Base-by-base conservation (phyloP, 2,797 vertebrate genomes). In the Scyliorhinus canicula region DNA sequence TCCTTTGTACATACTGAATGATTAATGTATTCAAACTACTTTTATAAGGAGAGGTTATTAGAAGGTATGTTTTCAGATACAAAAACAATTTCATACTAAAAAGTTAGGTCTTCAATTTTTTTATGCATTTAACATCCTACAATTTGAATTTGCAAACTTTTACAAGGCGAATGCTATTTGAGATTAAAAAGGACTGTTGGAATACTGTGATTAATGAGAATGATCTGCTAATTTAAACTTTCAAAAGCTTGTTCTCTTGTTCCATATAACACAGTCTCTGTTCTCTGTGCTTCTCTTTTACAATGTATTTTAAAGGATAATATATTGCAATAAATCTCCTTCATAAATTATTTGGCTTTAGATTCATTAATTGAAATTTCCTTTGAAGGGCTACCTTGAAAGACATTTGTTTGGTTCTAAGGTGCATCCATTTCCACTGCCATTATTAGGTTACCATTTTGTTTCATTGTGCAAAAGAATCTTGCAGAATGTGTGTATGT, bases 281-380 rank as follows among this genome's bases (percentile, higher is more conserved):
- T 95, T 86, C 86, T 93, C 95, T 95, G 57, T 95, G 95, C 77
- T 88, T 93, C 95, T 79, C 84, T 95, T 93, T 95, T 95, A 74
- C 69, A 21, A 95, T 86, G 69, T 95, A 95, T 95, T 84, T 95
- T 71, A 88, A 95, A 95, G 40, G 79, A 93, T 93, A 95, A 95
- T 93, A 85, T 86, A 95, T 95, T 95, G 95, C 95, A 95, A 95
- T 95, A 95, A 95, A 95, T 94, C 67, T 69, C 67, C 93, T 71
- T 94, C 65, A 65, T 69, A 94, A 94, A 52, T 71, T 71, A 71
- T 94, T 11, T 71, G 28, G 67, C 16, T 74, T 93, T 69, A 28
- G 91, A 19, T 69, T 69, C n/a, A 69, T 69, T 74, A 35, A 35
- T n/a, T 19, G 31, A 60, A 57, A n/a, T 50, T 28, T 14, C 47